Conservation (phyloP, 2,888 invertebrate genomes). For the Chrysolina oricalcia region DNA sequence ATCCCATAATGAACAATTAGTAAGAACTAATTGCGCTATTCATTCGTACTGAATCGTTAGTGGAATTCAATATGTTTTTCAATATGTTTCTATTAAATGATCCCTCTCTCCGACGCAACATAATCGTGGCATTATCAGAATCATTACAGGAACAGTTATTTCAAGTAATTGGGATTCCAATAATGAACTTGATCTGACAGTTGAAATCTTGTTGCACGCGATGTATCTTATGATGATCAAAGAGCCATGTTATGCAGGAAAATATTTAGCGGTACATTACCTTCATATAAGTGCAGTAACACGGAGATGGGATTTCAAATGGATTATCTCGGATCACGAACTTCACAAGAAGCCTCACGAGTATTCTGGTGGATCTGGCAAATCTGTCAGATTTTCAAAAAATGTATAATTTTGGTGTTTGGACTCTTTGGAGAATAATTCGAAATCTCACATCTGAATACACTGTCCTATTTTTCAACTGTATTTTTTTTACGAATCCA, state of each 20-base stretch:
- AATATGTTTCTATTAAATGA: slow-evolving; percentile 30
- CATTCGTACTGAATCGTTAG: not conserved
- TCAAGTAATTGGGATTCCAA: slow-evolving; percentile 31
- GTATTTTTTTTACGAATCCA: too few species aligned
- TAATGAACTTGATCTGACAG: slow-evolving; percentile 35
- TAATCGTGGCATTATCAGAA: slow-evolving; percentile 13
- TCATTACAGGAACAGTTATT: slow-evolving; percentile 29
- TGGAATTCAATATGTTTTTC: not conserved
- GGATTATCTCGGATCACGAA: not conserved
- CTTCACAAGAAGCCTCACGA: not conserved
- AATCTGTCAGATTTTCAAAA: not conserved
- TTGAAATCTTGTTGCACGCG: slow-evolving; percentile 29
- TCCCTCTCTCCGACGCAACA: slow-evolving; percentile 19
- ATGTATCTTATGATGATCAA: slow-evolving; percentile 30
- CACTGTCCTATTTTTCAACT: too few species aligned
- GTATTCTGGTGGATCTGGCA: too few species aligned
- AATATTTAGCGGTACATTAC: slow-evolving; percentile 16
- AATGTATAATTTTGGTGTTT: too few species aligned
- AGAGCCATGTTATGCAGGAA: slow-evolving; percentile 7
- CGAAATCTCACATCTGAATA: too few species aligned
- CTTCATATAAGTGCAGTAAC: not conserved
- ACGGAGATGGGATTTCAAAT: not conserved
- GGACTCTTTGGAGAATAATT: too few species aligned
- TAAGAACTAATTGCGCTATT: not conserved
- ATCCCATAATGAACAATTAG: not conserved